Conservation (phyloP, 1,140 invertebrate genomes). For the Hypsibius dujardini region DNA sequence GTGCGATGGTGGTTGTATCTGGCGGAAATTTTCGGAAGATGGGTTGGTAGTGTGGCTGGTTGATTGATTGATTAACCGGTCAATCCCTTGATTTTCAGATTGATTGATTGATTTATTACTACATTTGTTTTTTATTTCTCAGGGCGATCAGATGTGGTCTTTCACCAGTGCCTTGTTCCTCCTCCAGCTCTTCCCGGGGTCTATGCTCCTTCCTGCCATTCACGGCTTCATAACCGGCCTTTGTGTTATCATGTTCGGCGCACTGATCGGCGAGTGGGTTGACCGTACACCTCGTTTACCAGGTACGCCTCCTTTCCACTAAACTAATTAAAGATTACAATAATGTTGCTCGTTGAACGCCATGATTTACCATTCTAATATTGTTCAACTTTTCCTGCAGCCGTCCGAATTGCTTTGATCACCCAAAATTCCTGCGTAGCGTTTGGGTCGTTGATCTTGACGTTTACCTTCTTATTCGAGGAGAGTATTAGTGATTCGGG, state of each 20-base stretch:
- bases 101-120: no score
- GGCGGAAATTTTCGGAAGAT: no score
- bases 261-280: conserved; percentile 39
- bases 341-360: conserved; percentile 9
- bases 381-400: conserved; percentile 21
- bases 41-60: no score
- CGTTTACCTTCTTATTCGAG: conserved; percentile 23
- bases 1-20: no score
- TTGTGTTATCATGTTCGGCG: conserved; percentile 36
- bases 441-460: conserved; percentile 23
- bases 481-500: conserved; percentile 19
- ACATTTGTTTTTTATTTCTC: conserved; percentile 21
- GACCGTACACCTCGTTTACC: conserved; percentile 35
- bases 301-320: conserved; percentile 27
- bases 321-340: background rate
- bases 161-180: conserved; percentile 41
- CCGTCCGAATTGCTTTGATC: conserved; percentile 22
- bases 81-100: no score
- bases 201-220: conserved; percentile 34
- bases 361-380: background rate
- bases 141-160: conserved; percentile 42
- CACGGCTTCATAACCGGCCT: conserved; percentile 35
- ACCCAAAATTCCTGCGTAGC: conserved; percentile 24
- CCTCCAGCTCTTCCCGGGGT: conserved; percentile 29
- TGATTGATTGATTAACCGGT: no score